phyloP scores from a whole-genome alignment of 2,888 invertebrate species.

The Epinotia demarniana region DNA sequence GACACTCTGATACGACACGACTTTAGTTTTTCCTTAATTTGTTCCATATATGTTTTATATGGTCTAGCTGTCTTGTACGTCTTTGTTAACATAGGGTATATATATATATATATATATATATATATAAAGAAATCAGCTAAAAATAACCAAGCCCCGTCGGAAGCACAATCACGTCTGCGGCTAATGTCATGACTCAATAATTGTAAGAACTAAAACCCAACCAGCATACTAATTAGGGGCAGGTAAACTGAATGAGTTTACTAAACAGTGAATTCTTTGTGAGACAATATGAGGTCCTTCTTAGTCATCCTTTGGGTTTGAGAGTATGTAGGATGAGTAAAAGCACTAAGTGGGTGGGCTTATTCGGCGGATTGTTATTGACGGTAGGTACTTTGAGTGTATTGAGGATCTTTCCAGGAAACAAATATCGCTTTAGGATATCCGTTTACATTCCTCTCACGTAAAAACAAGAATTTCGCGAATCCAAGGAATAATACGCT shows the following conservation, averaged over 20 bases:
- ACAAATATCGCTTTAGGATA: constrained; percentile 6
- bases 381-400: constrained; percentile 2
- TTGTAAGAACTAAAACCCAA: constrained; percentile 28
- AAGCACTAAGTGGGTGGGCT: constrained; percentile 16
- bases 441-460: constrained; percentile 20
- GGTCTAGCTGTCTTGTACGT: neutral
- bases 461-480: constrained; percentile 3
- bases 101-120: too few species aligned
- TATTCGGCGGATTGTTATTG: constrained; percentile 13
- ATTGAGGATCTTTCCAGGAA: constrained; percentile 11
- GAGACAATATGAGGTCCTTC: constrained; percentile 4
- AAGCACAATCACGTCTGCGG: constrained; percentile 31
- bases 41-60: too few species aligned
- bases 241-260: constrained; percentile 28
- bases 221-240: constrained; percentile 33
- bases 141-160: constrained; percentile 29
- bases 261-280: constrained; percentile 32
- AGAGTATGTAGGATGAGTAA: constrained; percentile 26
- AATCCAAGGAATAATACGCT: constrained; percentile 14
- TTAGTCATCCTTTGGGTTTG: constrained; percentile 24
- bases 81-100: neutral
- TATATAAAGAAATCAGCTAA: constrained; percentile 29
- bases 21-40: too few species aligned
- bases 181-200: constrained; percentile 41
- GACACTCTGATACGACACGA: too few species aligned